A percentile compares a stretch with the other conserved stretches of the same genome.
These are phyloP conservation scores for Sminthurides bifidus DNA, from an alignment of 1,140 invertebrate genomes.

Conservation along the genomic window DNA sequence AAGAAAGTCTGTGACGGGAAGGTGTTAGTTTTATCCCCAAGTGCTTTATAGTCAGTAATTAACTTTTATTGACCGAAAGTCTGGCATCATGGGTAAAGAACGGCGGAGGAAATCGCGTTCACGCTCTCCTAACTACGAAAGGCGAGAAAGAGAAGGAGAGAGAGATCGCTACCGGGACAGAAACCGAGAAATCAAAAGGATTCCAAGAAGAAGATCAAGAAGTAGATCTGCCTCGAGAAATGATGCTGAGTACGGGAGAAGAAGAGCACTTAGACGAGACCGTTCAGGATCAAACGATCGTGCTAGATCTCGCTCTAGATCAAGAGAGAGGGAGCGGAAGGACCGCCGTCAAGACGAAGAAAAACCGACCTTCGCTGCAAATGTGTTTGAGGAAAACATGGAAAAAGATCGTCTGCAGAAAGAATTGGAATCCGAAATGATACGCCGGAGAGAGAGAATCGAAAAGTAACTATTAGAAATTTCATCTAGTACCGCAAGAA, in stretches of 20 bases:
- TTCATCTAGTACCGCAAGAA: neutral
- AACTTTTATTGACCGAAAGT: neutral
- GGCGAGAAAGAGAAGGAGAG: slow-evolving; percentile 2
- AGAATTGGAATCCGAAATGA: slow-evolving; percentile 87
- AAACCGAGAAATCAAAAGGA: neutral
- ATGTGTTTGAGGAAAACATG: slow-evolving; percentile 16
- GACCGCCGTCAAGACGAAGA: neutral
- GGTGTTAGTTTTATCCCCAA: no score
- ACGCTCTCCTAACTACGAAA: slow-evolving; percentile 8
- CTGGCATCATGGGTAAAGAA: slow-evolving; percentile 8
- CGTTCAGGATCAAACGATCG: slow-evolving; percentile 1
- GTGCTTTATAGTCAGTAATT: no score
- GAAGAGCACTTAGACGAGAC: neutral
- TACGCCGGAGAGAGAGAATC: slow-evolving; percentile 82
- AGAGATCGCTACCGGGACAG: slow-evolving; percentile 1
- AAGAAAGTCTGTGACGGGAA: no score
- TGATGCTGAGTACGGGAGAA: neutral
- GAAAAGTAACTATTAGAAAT: slow-evolving; percentile 50
- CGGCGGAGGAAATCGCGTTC: slow-evolving; percentile 5
- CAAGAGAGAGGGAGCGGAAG: neutral
- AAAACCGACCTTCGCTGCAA: neutral
- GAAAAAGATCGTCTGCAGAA: slow-evolving; percentile 54
- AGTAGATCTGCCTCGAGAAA: slow-evolving; percentile 7
- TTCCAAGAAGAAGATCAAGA: slow-evolving; percentile 8
- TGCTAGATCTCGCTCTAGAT: neutral